phyloP scores from a whole-genome alignment of 2,888 invertebrate species.

The Rhorus exstirpatorius region DNA sequence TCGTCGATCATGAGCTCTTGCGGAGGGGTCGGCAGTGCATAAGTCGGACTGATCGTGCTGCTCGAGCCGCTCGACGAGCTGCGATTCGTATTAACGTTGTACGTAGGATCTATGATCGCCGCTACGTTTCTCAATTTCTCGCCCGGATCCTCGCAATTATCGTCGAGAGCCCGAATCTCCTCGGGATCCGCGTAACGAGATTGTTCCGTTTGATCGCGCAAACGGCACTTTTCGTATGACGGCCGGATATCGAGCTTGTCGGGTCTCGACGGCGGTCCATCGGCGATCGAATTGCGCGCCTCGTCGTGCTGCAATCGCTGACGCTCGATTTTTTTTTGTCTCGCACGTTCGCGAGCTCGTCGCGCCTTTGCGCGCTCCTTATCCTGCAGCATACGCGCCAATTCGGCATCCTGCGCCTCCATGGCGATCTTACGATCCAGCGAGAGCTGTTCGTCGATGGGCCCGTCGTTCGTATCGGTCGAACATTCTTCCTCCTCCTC shows the following conservation, averaged over 20 bases:
- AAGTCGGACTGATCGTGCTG: conserved; percentile 83
- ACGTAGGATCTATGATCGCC: conserved; percentile 90
- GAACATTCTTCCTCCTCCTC: conserved; percentile 89
- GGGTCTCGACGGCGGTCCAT: conserved; percentile 82
- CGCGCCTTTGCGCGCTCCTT: conserved; percentile 91
- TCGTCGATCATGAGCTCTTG: conserved; percentile 85
- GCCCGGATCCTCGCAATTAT: conserved; percentile 76
- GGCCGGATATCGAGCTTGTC: conserved; percentile 82
- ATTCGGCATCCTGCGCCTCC: conserved; percentile 93
- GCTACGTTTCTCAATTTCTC: conserved; percentile 88
- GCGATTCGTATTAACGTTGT: conserved; percentile 82
- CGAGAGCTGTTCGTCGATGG: conserved; percentile 79
- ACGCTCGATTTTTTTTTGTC: conserved; percentile 83
- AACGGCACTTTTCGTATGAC: conserved; percentile 68
- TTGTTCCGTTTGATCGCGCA: conserved; percentile 61
- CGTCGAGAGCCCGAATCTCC: conserved; percentile 84
- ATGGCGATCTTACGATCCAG: conserved; percentile 90
- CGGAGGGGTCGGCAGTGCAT: conserved; percentile 82
- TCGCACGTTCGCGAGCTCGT: conserved; percentile 90
- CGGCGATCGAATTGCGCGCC: conserved; percentile 81
- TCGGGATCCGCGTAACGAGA: conserved; percentile 83
- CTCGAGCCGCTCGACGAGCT: conserved; percentile 80
- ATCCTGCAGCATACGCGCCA: conserved; percentile 92
- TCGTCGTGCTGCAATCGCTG: conserved; percentile 87
- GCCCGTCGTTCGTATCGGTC: conserved; percentile 87